phyloP scores from a whole-genome alignment of 1,140 invertebrate genomes.

The Eufriesea mexicana region DNA sequence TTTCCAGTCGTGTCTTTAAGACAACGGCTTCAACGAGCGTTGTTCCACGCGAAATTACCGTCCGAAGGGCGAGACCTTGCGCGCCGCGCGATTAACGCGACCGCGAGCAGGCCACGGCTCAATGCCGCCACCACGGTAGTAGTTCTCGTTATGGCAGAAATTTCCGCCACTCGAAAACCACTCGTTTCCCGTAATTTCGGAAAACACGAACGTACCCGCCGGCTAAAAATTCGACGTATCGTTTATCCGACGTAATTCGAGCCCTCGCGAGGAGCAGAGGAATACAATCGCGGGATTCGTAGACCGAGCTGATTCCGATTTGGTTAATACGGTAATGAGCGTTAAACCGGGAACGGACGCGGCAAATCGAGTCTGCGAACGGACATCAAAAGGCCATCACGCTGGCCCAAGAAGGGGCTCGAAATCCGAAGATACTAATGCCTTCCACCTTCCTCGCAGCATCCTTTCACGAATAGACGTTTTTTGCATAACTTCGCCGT shows the following conservation, averaged over 20 bases:
- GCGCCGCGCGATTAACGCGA: background rate
- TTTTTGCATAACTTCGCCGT: conserved; percentile 65
- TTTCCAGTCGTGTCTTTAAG: conserved; percentile 4
- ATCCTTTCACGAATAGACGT: conserved; percentile 58
- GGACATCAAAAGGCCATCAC: conserved; percentile 42
- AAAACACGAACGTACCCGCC: background rate
- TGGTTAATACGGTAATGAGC: conserved; percentile 24
- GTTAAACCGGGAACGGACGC: conserved; percentile 25
- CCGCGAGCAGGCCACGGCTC: background rate
- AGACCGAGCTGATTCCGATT: background rate
- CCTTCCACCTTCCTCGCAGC: conserved; percentile 50
- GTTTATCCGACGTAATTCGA: background rate
- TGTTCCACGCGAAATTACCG: conserved; percentile 33
- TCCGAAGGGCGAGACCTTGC: background rate
- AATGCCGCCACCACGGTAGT: background rate
- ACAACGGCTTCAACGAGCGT: conserved; percentile 22
- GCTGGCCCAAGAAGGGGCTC: conserved; percentile 2
- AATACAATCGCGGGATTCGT: background rate
- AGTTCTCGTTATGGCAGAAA: background rate
- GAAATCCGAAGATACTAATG: conserved; percentile 58
- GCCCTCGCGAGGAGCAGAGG: background rate
- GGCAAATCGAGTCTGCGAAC: background rate
- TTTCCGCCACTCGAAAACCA: background rate
- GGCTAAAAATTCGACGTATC: too few species aligned
- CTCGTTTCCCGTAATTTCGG: background rate